Base-by-base conservation (phyloP, 2,113 vertebrate genomes). In the Eclectus roratus region DNA sequence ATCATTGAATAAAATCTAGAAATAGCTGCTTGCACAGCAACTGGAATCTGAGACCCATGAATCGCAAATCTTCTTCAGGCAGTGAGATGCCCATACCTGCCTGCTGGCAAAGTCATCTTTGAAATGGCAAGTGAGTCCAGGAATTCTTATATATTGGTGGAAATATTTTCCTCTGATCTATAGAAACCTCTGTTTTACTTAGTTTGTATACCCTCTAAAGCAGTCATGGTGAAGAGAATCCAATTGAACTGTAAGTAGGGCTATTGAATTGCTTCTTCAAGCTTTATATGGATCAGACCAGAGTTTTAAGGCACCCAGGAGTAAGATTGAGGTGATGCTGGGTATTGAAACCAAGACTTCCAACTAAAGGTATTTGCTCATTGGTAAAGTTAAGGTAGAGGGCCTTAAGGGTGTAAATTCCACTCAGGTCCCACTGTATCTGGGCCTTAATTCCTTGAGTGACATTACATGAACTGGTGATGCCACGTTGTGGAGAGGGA, bases 71-170 rank as follows among this genome's bases (percentile, higher is more conserved):
- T 28, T 49, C n/a, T 77, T 87, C 20, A 50, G 64, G 35, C 86
- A 33, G 24, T 0, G 0, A 47, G 15, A 16, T 60, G 69, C 35
- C 19, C 12, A 1, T 77, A 68, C 24, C 18, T 80, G 28, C 39
- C 39, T 31, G 25, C 46, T 89, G 58, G 18, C 39, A 85, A 88
- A 70, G 23, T 63, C 17, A 3, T 53, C 33, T 80, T 76, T 86
- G 49, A 89, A 83, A 86, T 72, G 11, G 9, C 15, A 89, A 29
- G 29, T 7, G 20, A 56, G 35, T 65, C 44, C 23, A 83, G 14
- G 49, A 77, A 33, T 61, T 80, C 77, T 56, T 50, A 44, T 0
- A 1, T 64, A 33, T 24, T 65, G 16, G 20, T 69, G 29, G 53
- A 60, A 80, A 16, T 93, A 2, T 83, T 88, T 69, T 69, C 35